Evolutionary conservation across 2,888 invertebrate species (phyloP), one percentile per base, ranked within the genome.

Genomic region (Gymnocheta viridis): DNA sequence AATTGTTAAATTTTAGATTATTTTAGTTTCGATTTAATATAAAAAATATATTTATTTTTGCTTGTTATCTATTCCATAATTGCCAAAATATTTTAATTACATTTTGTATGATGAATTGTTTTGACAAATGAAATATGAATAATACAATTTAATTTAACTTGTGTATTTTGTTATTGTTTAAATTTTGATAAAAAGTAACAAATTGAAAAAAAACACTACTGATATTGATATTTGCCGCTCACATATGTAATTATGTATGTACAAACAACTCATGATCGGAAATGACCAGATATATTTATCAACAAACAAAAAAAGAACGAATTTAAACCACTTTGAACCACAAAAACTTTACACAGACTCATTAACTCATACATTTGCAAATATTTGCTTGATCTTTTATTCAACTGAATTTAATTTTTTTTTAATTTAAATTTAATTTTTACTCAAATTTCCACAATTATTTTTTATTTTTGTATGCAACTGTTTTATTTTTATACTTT

Each of bases 181-280:
- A 27, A 22, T 19, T 32, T 32, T 29, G 17, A 9, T 56, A 0
- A 12, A 19, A 35, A 14, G 0, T 17, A 24, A 56, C 7, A 49
- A 49, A 49, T 7, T 10, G 1, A 14, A 1, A 49, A 47, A 44
- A 3, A 24, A 24, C 9, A 38, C 7, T 29, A 58, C 22, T 54
- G 14, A 56, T 44, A 32, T 47, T 58, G 32, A 58, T 29, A 29
- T 41, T 29, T 41, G 19, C 10, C 41, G 32, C 29, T 19, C 41
- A 29, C 6, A 17, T 29, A 67, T 22, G 24, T 14, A 17, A 6
- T 19, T 22, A n/a, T 6, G 22, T 35, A 32, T 10, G 17, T n/a
- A 22, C 1, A 49, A 29, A 14, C 35, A 47, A 66, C 64, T 38
- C 38, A 70, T 76, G 82, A 76, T 82, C 76, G 56, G 38, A 56